Evolutionary conservation across 2,113 vertebrate species (phyloP).

Genomic region (Chrysochloris asiatica): DNA sequence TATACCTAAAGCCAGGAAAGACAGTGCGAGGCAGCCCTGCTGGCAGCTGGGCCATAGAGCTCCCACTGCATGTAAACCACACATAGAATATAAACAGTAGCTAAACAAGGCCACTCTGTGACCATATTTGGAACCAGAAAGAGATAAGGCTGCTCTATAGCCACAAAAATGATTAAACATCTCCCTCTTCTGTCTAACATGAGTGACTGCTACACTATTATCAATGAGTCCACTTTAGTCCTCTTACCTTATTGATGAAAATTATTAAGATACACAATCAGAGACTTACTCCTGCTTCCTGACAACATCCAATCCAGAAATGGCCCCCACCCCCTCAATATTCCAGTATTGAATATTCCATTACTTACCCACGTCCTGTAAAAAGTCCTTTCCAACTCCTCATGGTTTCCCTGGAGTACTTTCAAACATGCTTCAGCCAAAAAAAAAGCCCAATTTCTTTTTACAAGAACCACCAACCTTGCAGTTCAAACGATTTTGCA

Average conservation of each 20-base stretch:
- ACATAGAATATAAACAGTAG: background rate
- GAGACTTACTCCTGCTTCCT: background rate
- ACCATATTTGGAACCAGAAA: background rate
- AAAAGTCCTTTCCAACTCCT: background rate
- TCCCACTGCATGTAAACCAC: background rate
- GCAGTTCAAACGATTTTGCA: too few relatives aligned
- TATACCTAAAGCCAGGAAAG: too few relatives aligned
- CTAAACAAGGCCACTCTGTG: too few relatives aligned
- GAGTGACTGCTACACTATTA: background rate
- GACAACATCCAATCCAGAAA: background rate
- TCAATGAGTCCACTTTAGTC: background rate
- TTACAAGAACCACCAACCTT: too few relatives aligned
- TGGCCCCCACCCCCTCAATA: background rate
- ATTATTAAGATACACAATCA: background rate
- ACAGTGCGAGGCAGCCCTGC: background rate
- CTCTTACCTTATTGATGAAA: background rate
- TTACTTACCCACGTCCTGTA: background rate
- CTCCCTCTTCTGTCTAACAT: conserved; percentile 41
- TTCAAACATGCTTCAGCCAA: background rate
- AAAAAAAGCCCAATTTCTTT: background rate
- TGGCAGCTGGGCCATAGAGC: background rate
- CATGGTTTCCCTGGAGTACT: background rate
- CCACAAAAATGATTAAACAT: conserved; percentile 23
- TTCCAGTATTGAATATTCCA: background rate
- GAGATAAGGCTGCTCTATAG: background rate